Base-by-base conservation (phyloP, 2,113 vertebrate genomes). In the Odontesthes bonariensis region DNA sequence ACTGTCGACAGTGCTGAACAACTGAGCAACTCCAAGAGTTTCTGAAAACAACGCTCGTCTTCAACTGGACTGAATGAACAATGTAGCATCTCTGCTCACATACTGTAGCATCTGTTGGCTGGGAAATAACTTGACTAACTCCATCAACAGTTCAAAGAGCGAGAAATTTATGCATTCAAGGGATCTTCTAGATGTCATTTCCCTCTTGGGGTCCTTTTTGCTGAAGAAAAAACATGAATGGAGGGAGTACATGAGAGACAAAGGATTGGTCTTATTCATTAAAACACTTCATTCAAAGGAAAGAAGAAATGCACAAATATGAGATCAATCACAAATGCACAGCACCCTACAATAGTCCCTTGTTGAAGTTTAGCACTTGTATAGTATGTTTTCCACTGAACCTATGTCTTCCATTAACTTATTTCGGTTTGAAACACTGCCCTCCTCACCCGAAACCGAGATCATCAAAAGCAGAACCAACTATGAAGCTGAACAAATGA, bases 11-110 rank as follows among this genome's bases (percentile, higher is more conserved):
- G 69, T 74, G 84, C 86, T 83, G 89, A 89, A 62, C 83, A 76
- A 84, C 89, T 88, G 79, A 86, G 88, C 88, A 89, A 82, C 78
- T 85, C 75, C 68, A 76, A 74, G 66, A 82, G 51, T 85, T 76
- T 69, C 74, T 10, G 64, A 58, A 32, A 53, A 61, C 19, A 66
- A 44, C 53, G 68, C 64, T 66, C 42, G 32, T 88, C 88, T 90
- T 86, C 87, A 86, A 78, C 84, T 73, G 88, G 90, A 92, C 88
- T 81, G 88, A 84, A 90, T 66, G 89, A 91, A 91, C 90, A 90
- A 93, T 94, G 94, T 94, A 95, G 94, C 94, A 94, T 93, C 89
- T 93, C 91, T 94, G 92, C 94, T 94, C 94, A 94, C 89, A 90
- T 85, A 90, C 75, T 91, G 93, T 95, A 95, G 94, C 94, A 94